phyloP scores from a whole-genome alignment of 2,113 vertebrate species.

The Rhynchomys soricoides region DNA sequence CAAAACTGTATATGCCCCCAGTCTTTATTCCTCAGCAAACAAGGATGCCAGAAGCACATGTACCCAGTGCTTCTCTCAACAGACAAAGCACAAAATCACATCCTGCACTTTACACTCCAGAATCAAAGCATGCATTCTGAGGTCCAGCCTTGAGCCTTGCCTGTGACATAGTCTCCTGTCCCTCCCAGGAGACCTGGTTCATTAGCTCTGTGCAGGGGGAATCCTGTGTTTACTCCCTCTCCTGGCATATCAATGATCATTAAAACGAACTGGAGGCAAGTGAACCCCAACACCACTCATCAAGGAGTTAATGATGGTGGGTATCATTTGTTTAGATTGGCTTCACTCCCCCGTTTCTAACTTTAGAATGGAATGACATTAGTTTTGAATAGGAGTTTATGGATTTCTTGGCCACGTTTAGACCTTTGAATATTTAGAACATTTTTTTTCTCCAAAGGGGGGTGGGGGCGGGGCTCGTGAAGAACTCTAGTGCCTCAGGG shows the following conservation, averaged over 20 bases:
- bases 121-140: neutral
- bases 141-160: fast-evolving
- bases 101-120: neutral
- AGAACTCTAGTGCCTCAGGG: neutral
- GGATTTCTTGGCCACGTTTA: constrained; percentile 56
- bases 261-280: neutral
- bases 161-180: neutral
- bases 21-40: constrained; percentile 46
- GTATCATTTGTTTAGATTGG: constrained; percentile 15
- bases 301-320: neutral
- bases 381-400: constrained; percentile 53
- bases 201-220: no score
- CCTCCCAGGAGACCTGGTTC: neutral
- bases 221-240: no score
- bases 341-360: constrained; percentile 42
- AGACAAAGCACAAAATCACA: constrained; percentile 19
- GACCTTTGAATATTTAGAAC: constrained; percentile 46
- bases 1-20: neutral
- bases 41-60: neutral
- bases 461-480: neutral
- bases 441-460: constrained; percentile 41
- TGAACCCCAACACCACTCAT: neutral
- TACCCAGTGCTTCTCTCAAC: neutral
- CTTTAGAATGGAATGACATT: constrained; percentile 68
- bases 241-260: neutral